Base-by-base conservation (phyloP, 1,140 invertebrate species). In the Calephelis virginiensis region DNA sequence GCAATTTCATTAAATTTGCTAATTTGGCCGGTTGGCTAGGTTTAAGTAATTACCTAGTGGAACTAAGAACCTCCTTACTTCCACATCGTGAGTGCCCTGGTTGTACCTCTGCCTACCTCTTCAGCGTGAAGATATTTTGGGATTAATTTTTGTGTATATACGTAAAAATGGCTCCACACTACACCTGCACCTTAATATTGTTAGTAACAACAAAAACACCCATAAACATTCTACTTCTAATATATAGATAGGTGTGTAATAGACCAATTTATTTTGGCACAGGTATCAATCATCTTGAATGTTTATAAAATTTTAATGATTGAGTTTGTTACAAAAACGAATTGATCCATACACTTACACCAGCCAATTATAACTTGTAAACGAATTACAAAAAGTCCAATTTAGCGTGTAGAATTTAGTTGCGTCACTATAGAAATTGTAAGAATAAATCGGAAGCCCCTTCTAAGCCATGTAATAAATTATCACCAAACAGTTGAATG, bases 381-480 rank as follows among this genome's bases (percentile, higher is more conserved):
- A 28, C 46, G 12, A 28, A 46, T 12, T 10, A 10, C 11, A 6
- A 13, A 60, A 70, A 66, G 64, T 45, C 43, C 50, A 70, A 63
- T 59, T 63, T 63, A 10, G 61, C 61, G 28, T 47, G 45, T 66
- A 28, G 38, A 14, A 28, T 56, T 63, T 43, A 6, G 49, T 45
- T 17, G 47, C 10, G 13, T 63, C 59, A 59, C 61, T 8, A 48
- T 59, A 66, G 43, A 69, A 49, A 38, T 50, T 61, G 49, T 40
- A 66, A 28, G 69, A 81, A 71, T 75, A 73, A 77, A 79, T 84
- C 83, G 76, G 82, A 77, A 82, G 81, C 78, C 62, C 53, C 63
- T 60, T 59, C 75, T 81, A 83, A 84, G 80, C 73, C 70, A 62
- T 62, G 75, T 71, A 70, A 76, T 89, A 89, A 89, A 83, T 86